Evolutionary conservation across 1,140 invertebrate species (phyloP), one percentile per base, ranked within the genome.

Genomic region (Pseudoatta argentina): DNA sequence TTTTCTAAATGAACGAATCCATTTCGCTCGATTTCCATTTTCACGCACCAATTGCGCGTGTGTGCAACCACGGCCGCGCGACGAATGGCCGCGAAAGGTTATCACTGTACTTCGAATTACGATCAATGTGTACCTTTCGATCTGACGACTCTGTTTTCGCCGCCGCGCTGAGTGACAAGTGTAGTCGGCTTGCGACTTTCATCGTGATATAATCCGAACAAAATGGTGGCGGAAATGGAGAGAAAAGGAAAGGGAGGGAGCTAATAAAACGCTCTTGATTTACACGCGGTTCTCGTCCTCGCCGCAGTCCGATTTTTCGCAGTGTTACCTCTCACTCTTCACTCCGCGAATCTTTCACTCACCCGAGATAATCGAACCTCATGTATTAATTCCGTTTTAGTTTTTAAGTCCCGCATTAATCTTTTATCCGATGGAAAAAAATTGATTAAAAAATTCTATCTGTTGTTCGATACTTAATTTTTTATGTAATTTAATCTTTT

Each of bases 21-120:
- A 93, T 94, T 94, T 93, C 92, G 89, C 91, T 93, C 91, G 92
- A 94, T 94, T 94, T 94, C 91, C 92, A 94, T 94, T 94, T 91
- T 94, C 90, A 93, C 91, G 93, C 92, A 92, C 89, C 90, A 89
- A 88, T 92, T 89, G 90, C 91, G 86, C 89, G 86, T 78, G 87
- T 89, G 81, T 87, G 77, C 89, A 72, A 82, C 76, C 72, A 88
- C 57, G 66, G 77, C 73, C 85, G 88, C 82, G 86, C 90, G 91
- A 92, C 90, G 91, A 89, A 92, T 91, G 85, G 91, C 87, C 92
- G 87, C 89, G 89, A 92, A 91, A 93, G 91, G 91, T 93, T 93
- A 93, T 93, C 90, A 89, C 90, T 78, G 87, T 88, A 91, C 91
- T 94, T 93, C 88, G 92, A 93, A 94, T 93, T 93, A 93, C 86